Evolutionary conservation across 1,140 invertebrate genomes (phyloP), one percentile per base, ranked within the genome.

Genomic region (Drosophila tani): DNA sequence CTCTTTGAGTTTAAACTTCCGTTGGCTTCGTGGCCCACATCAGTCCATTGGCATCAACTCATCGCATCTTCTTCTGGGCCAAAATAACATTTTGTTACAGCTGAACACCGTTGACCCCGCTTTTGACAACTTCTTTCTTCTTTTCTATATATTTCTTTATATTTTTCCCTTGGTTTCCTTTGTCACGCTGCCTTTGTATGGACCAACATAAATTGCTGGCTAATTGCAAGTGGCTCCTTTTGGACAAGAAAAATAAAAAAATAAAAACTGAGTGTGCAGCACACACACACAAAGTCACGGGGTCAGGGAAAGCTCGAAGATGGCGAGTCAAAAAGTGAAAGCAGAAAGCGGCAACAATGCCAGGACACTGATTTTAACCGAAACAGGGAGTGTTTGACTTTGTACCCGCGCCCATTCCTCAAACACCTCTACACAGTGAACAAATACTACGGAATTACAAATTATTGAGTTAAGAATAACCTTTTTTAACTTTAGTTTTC

Each of bases 181-280:
- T 76, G 69, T 45, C 45, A 40, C 50, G 60, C 60, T 78, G 46
- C 79, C 67, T 63, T 85, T 85, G 58, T 78, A 41, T 47, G 19
- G 51, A 51, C 46, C 65, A 78, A 85, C 82, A 85, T 85, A 85
- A 85, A 84, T 81, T 85, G 82, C 59, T 85, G 65, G 82, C 82
- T 85, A 85, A 85, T 85, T 85, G 82, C 82, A 81, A 85, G 82
- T 82, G 75, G 69, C 70, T 82, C 47, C 66, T 75, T 60, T 41
- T 75, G 55, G 46, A 74, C 27, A 71, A 40, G 40, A 19, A 19
- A 51, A 32, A 32, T 5, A 21, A 45, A 8, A 8, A 45, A 29
- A 21, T 11, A 45, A 19, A 50, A 68, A 38, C 35, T 17, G 12
- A 40, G 7, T 11, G n/a, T 15, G n/a, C 11, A 68, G 7, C n/a